phyloP scores from a whole-genome alignment of 2,888 invertebrate species.

The Harmothoe impar region DNA sequence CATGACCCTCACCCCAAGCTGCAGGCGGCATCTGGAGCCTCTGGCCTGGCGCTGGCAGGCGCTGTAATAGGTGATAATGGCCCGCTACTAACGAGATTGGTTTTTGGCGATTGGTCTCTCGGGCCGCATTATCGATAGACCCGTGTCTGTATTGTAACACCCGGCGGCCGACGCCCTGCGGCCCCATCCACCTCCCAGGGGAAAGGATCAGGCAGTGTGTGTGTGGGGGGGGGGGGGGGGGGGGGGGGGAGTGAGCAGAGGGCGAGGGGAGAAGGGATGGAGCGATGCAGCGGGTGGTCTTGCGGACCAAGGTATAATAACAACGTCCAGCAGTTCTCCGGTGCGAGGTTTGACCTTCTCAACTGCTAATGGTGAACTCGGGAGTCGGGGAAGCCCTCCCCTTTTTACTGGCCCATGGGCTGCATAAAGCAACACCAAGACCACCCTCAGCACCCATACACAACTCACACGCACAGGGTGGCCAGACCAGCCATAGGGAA shows the following conservation, averaged over 20 bases:
- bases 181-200: neutral
- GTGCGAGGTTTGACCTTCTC: too few species aligned
- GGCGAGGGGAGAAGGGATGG: neutral
- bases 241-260: neutral
- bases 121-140: constrained; percentile 48
- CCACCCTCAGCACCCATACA: constrained; percentile 1
- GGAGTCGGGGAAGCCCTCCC: too few species aligned
- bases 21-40: neutral
- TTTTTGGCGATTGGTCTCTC: constrained; percentile 41
- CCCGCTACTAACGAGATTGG: constrained; percentile 48
- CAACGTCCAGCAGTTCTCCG: too few species aligned
- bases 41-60: neutral
- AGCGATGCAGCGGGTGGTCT: too few species aligned
- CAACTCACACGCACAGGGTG: neutral
- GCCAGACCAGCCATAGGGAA: neutral
- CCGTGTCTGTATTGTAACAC: constrained; percentile 43
- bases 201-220: neutral
- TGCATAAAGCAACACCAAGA: neutral
- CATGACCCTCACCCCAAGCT: neutral
- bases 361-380: too few species aligned
- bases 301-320: too few species aligned
- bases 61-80: constrained; percentile 54
- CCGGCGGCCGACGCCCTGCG: neutral
- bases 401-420: too few species aligned
- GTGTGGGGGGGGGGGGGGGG: neutral